Evolutionary conservation across 2,797 vertebrate genomes (phyloP), one percentile per base, ranked within the genome.

Genomic region (Gymnopithys bicolor): DNA sequence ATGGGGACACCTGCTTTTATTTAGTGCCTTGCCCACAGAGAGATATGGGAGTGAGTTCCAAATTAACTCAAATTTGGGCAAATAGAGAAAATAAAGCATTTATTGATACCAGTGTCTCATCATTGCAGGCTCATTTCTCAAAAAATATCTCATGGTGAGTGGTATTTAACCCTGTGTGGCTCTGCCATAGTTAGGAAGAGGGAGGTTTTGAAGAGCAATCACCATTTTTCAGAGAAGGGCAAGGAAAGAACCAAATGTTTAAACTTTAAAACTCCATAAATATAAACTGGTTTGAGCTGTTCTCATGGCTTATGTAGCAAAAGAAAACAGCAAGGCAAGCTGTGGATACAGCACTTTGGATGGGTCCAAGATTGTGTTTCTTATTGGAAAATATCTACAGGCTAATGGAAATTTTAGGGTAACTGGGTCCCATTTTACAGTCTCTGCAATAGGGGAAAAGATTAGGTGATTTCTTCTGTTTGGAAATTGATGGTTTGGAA

Each of bases 401-500:
- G 45, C 56, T 43, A 28, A 60, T 49, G 56, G 74, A 82, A 91
- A 73, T 79, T 74, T 93, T 33, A 25, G 77, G 83, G 67, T 88
- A 87, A 92, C 85, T 3, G 24, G 76, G 45, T 95, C 83, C 86
- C 53, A 45, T 94, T 94, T 86, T 94, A 74, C 49, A 82, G 83
- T 45, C 45, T 68, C 56, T 48, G 43, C 62, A 81, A 81, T 52
- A 37, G 0, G 5, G 69, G 23, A 79, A 67, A 86, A 79, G 80
- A 93, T 90, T 1, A 84, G 87, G 46, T 32, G 67, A 63, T 89
- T 60, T 88, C 67, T 82, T 71, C 80, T 70, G 37, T 67, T 71
- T 84, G 69, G 70, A 79, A 96, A 91, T 74, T 19, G 91, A 84
- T 92, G 87, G 51, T 93, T 93, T 91, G 70, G 46, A 90, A 67